A percentile compares a stretch with the other conserved stretches of the same genome.
Conservation (phyloP, 2,797 vertebrate species). For the Catostomus latipinnis region DNA sequence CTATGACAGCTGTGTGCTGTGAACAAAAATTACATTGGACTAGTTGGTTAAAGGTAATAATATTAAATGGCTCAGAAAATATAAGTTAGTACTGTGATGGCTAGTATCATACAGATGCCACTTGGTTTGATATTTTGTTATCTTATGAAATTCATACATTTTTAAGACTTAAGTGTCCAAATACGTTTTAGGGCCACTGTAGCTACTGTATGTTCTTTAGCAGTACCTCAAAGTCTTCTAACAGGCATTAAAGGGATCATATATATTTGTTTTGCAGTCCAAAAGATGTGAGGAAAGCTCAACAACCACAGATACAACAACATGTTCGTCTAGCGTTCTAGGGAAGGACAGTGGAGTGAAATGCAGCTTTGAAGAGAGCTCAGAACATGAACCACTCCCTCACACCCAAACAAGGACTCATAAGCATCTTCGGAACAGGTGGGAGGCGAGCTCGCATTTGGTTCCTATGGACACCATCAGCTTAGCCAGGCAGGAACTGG, state of each 20-base stretch:
- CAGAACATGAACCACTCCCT: slow-evolving; percentile 84
- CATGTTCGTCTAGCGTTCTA: slow-evolving; percentile 90
- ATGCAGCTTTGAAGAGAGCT: slow-evolving; percentile 85
- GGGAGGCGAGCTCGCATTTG: slow-evolving; percentile 71
- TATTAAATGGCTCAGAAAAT: no score
- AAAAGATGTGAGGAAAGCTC: slow-evolving; percentile 85
- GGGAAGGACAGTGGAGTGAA: slow-evolving; percentile 94
- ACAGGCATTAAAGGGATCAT: not conserved
- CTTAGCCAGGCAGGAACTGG: slow-evolving; percentile 44
- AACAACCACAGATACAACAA: slow-evolving; percentile 89
- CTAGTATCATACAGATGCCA: no score
- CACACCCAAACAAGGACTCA: slow-evolving; percentile 68
- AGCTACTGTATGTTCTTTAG: not conserved
- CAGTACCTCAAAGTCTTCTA: not conserved
- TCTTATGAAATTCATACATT: no score
- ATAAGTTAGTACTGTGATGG: no score
- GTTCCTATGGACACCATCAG: slow-evolving; percentile 58
- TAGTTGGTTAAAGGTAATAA: no score
- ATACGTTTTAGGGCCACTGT: no score
- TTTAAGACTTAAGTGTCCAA: no score
- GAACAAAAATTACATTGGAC: no score
- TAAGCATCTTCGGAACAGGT: slow-evolving; percentile 72
- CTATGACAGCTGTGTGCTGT: no score
- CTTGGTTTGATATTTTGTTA: no score
- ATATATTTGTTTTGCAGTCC: slow-evolving; percentile 70